Evolutionary conservation across 2,888 invertebrate species (phyloP).

Genomic region (Cantharis rustica): DNA sequence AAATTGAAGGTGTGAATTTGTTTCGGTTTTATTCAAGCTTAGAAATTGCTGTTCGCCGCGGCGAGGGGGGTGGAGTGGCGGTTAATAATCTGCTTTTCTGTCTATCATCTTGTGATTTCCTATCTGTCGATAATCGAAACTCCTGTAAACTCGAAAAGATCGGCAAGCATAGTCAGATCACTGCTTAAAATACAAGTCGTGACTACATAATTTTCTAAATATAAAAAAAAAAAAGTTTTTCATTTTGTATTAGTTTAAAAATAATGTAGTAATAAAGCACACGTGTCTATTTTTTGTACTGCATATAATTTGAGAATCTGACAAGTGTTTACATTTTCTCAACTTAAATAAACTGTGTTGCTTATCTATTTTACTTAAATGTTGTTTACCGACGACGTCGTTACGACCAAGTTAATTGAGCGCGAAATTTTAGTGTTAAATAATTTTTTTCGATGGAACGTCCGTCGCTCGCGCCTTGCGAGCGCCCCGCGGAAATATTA

Average conservation of each 20-base stretch:
- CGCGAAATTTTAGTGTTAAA: neutral
- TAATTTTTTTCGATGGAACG: neutral
- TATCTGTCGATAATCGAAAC: neutral
- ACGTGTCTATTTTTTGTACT: neutral
- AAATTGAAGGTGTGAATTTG: too few species aligned
- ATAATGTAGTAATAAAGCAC: neutral
- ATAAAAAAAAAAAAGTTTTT: neutral
- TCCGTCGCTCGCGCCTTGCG: neutral
- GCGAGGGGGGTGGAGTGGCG: neutral
- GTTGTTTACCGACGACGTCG: neutral
- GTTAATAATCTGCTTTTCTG: neutral
- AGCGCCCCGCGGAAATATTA: slow-evolving; percentile 1
- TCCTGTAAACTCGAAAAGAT: neutral
- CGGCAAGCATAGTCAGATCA: neutral
- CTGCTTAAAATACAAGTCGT: neutral
- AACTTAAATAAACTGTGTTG: neutral
- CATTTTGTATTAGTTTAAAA: neutral
- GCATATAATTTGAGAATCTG: neutral
- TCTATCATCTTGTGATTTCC: neutral
- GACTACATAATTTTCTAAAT: neutral
- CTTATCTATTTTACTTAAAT: neutral
- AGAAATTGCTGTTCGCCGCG: neutral
- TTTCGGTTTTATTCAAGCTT: neutral
- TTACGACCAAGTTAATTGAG: neutral
- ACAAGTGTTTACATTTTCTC: neutral